Conservation (phyloP, 2,113 vertebrate genomes). For the Nasalis larvatus region DNA sequence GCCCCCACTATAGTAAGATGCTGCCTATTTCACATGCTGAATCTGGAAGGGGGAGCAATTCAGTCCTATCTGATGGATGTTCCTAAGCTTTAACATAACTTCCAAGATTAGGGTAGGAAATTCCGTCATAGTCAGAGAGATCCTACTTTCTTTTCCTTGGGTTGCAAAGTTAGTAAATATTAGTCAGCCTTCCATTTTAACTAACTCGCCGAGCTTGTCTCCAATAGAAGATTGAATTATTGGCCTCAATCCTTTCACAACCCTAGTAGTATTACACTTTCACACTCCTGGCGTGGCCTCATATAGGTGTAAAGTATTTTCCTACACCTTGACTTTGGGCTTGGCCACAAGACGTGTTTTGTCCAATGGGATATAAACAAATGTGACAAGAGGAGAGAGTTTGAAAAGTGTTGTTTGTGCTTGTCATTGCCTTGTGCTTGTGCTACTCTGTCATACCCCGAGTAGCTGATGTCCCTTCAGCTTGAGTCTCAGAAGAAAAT, state of each 20-base stretch:
- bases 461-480: not conserved
- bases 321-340: not conserved
- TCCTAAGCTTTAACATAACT: not conserved
- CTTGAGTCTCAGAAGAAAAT: not conserved
- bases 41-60: not conserved
- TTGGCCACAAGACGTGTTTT: not conserved
- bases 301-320: not conserved
- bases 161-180: not conserved
- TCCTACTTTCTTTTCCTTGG: not conserved
- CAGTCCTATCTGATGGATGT: not conserved
- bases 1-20: not conserved
- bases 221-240: not conserved
- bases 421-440: not conserved
- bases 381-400: not conserved
- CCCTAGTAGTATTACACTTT: not conserved
- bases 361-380: not conserved
- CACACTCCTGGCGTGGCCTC: not conserved
- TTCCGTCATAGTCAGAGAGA: not conserved
- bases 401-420: not conserved
- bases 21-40: not conserved
- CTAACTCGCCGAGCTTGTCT: not conserved
- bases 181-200: not conserved
- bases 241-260: not conserved
- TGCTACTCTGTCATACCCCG: not conserved
- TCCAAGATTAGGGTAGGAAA: slow-evolving; percentile 22